Conservation (phyloP, 2,113 vertebrate genomes). For the Nesogale talazaci region DNA sequence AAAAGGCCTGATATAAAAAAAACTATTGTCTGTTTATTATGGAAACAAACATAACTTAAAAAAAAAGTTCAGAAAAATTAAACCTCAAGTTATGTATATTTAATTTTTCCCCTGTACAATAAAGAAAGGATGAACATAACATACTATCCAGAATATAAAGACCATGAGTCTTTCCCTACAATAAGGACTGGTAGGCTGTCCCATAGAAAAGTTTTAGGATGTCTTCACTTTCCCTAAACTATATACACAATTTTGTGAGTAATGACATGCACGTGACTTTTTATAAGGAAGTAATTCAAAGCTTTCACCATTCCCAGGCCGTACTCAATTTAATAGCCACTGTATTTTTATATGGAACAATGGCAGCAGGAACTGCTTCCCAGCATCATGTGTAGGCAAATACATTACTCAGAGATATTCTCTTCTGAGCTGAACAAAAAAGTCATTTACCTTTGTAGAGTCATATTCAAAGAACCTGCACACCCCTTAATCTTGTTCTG, state of each 20-base stretch:
- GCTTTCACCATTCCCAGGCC: neutral
- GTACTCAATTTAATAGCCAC: neutral
- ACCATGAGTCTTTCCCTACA: neutral
- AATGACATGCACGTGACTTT: neutral
- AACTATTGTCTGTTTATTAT: neutral
- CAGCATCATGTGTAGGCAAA: neutral
- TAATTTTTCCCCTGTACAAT: no score
- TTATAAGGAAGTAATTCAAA: neutral
- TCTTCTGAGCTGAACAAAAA: neutral
- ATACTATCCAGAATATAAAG: constrained; percentile 30
- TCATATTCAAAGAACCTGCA: constrained; percentile 93
- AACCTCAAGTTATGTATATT: neutral
- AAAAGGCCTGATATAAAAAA: constrained; percentile 16
- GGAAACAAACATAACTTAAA: neutral
- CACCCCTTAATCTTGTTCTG: constrained; percentile 99
- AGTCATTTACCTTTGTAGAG: constrained; percentile 93
- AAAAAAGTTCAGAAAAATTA: constrained; percentile 18
- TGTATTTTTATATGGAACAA: constrained; percentile 24
- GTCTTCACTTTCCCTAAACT: constrained; percentile 2
- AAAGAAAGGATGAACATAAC: neutral
- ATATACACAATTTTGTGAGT: neutral
- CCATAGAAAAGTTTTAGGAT: constrained; percentile 32
- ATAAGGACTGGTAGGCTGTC: constrained; percentile 34
- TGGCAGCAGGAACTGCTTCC: neutral
- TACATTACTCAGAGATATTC: neutral